Base-by-base conservation (phyloP, 2,888 invertebrate genomes). In the Limenitis camilla region DNA sequence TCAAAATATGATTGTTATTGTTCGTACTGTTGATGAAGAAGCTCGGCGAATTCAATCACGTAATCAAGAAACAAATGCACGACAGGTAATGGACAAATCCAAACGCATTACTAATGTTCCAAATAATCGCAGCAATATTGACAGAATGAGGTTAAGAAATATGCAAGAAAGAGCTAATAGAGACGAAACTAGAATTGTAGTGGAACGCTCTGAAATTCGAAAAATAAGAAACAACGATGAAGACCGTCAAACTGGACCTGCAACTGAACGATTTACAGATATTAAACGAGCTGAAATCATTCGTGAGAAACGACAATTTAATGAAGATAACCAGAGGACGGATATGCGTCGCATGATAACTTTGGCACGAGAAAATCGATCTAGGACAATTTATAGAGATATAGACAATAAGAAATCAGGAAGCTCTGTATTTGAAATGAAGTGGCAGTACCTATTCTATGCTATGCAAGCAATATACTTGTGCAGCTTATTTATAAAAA, bases 361-460 rank as follows among this genome's bases (percentile, higher is more conserved):
- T 11, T 6, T 28, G 10, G 11, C 29, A 2, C n/a, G 10, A 28
- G 44, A 27, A 8, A 29, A 8, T 29, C 28, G 29, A 36, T 38
- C 27, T 42, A 42, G 8, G 40, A 30, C 3, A 6, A n/a, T 30
- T 19, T 40, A n/a, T 1, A n/a, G 33, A 1, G 33, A 32, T 7
- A 11, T 28, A 32, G 27, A 11, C 39, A n/a, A 11, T 11, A 7
- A 40, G 19, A 10, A 6, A 49, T 27, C 44, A 46, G 28, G 27
- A 10, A 45, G 45, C 11, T 36, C 11, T 31, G 10, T 30, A 10
- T 48, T 44, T 28, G 44, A 30, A 36, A 59, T 63, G 33, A 74
- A 66, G 52, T 81, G 78, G 83, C 74, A 77, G 61, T 71, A 74
- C 49, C 40, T 79, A n/a, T 66, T 85, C 43, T 83, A 80, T 57